These are phyloP conservation scores for Vespertilio murinus DNA, from an alignment of 2,797 vertebrate species.

Conservation along the genomic window DNA sequence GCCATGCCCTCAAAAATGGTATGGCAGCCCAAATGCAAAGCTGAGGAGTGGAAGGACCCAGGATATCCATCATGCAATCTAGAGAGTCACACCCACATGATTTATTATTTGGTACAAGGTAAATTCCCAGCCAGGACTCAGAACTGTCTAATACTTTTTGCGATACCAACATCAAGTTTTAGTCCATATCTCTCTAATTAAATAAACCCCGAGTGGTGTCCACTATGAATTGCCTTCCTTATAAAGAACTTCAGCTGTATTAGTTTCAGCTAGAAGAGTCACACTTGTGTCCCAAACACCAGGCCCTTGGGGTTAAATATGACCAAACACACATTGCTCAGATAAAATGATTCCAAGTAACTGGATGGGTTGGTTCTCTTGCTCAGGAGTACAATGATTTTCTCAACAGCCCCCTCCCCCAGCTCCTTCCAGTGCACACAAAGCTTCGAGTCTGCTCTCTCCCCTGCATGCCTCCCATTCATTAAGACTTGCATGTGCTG, in stretches of 20 bases:
- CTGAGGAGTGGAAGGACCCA: not conserved
- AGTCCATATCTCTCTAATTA: not conserved
- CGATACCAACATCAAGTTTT: not conserved
- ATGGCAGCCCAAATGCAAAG: not conserved
- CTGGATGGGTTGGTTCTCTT: not conserved
- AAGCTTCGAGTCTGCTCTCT: not conserved
- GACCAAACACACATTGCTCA: not conserved
- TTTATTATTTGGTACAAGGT: not conserved
- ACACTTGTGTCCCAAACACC: not conserved
- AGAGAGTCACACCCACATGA: not conserved
- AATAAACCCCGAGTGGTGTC: not conserved
- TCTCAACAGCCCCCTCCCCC: not conserved
- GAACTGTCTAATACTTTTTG: not conserved
- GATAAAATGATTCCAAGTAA: not conserved
- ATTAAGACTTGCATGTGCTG: conserved; percentile 67
- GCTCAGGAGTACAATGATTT: not conserved
- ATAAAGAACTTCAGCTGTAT: not conserved
- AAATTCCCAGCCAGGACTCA: not conserved
- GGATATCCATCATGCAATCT: not conserved
- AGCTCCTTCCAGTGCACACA: not conserved
- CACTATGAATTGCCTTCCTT: not conserved
- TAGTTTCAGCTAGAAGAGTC: not conserved
- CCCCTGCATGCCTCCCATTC: conserved; percentile 55
- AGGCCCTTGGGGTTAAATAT: conserved; percentile 1
- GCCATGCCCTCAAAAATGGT: not conserved